A percentile compares a stretch with the other conserved stretches of the same genome.
These are phyloP conservation scores for Cherax destructor DNA, from an alignment of 1,140 invertebrate genomes.

Conservation along the genomic window DNA sequence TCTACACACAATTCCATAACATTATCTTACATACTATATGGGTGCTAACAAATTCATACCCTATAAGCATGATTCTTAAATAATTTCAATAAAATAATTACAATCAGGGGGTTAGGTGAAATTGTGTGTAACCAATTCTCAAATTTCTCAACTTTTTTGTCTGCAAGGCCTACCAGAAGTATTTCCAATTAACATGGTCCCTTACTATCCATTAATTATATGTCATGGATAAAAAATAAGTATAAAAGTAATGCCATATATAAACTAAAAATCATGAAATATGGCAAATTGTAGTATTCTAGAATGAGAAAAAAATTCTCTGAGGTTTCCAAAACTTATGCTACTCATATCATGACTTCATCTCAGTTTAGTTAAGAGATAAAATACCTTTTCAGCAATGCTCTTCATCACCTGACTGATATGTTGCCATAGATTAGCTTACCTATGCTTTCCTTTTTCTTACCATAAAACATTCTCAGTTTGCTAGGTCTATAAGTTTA, in stretches of 20 bases:
- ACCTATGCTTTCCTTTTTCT: not conserved
- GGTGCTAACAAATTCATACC: no score
- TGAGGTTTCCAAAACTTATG: not conserved
- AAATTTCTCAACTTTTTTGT: not conserved
- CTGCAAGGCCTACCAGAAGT: not conserved
- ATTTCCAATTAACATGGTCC: not conserved
- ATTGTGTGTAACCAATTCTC: not conserved
- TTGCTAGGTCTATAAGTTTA: constrained; percentile 18
- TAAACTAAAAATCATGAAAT: not conserved
- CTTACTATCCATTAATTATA: not conserved
- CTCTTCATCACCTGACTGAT: constrained; percentile 42
- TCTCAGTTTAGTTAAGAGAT: not conserved
- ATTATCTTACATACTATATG: not conserved
- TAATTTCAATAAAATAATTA: not conserved
- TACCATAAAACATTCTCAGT: not conserved
- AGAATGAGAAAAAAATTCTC: not conserved
- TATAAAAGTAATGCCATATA: not conserved
- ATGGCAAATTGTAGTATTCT: not conserved
- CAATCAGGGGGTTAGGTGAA: not conserved
- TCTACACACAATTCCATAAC: not conserved
- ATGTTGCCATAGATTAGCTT: constrained; percentile 31
- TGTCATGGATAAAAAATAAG: constrained; percentile 15
- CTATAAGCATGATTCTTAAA: no score
- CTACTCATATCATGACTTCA: not conserved
- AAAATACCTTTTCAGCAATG: not conserved